Evolutionary conservation across 2,797 vertebrate genomes (phyloP), one percentile per base, ranked within the genome.

Genomic region (Neosalanx taihuensis): DNA sequence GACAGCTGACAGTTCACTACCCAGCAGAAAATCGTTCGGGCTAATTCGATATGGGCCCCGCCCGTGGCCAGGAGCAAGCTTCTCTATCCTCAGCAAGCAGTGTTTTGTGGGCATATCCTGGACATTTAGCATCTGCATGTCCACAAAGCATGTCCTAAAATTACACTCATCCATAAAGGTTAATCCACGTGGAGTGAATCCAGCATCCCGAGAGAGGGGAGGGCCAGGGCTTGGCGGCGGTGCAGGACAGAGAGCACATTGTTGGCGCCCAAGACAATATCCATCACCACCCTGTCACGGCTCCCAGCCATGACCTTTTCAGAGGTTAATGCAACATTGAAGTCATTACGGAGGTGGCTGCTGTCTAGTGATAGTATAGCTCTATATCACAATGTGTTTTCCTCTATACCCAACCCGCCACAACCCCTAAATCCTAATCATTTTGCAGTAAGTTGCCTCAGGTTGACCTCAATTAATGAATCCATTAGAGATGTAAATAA

Each of bases 391-490:
- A 37, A 4, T 59, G 31, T 30, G 37, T 70, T 61, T 46, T 41
- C 35, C 56, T 37, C 31, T 37, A 15, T 5, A 15, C 61, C 4
- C 18, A 60, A 23, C n/a, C 23, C 6, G 20, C 29, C 67, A 35
- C 61, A 31, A 35, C 35, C 33, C 35, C 63, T 18, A 73, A 73
- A 75, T 74, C 72, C 31, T 58, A 67, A 56, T 71, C 46, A 57
- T 67, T 57, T 62, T 60, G 33, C 72, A 57, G 76, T 56, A 74
- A 73, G 62, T 79, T 73, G 76, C 83, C 84, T 87, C 83, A 69
- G 81, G 83, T 86, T 87, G 88, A 92, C 90, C 90, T 87, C 89
- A 91, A 91, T 92, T 92, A 92, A 81, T 73, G 79, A 86, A 87
- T 83, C 88, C 87, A 91, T 91, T 90, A 90, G 79, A 83, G 77